These are phyloP conservation scores for Psittacara wagleri DNA, from an alignment of 2,113 vertebrate genomes.

Conservation along the genomic window DNA sequence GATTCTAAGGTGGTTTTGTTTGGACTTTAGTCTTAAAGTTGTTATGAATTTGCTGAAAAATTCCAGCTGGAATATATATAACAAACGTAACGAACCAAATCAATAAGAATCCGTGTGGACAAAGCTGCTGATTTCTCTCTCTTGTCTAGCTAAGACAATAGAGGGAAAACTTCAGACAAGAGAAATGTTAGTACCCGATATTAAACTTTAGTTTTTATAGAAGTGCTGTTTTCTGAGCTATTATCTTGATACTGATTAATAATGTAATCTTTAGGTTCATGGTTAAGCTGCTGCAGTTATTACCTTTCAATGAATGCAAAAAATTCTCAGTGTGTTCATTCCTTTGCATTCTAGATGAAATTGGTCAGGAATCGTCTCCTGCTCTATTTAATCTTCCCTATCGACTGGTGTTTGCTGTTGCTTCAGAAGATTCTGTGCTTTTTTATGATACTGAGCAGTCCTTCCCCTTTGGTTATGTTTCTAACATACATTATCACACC, in stretches of 20 bases:
- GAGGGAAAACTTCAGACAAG: neutral
- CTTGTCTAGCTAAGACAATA: neutral
- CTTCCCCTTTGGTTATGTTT: conserved; percentile 91
- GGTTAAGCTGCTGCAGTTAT: neutral
- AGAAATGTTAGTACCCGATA: neutral
- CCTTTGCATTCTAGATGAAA: conserved; percentile 72
- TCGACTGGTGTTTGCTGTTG: conserved; percentile 94
- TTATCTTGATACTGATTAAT: neutral
- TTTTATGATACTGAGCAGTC: conserved; percentile 94
- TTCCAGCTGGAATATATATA: neutral
- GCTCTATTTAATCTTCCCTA: conserved; percentile 85
- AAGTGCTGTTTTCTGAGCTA: neutral
- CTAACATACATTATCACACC: conserved; percentile 97
- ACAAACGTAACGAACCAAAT: neutral
- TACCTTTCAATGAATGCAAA: neutral
- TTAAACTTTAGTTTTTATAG: neutral
- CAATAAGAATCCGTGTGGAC: neutral
- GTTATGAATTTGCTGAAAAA: neutral
- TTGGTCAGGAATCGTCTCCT: conserved; percentile 15
- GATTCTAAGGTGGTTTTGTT: neutral
- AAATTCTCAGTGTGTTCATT: neutral
- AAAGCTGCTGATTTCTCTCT: neutral
- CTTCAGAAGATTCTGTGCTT: conserved; percentile 92
- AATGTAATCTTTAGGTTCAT: neutral
- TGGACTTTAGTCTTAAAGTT: neutral